Evolutionary conservation across 2,113 vertebrate genomes (phyloP), one percentile per base, ranked within the genome.

Genomic region (Grammomys surdaster): DNA sequence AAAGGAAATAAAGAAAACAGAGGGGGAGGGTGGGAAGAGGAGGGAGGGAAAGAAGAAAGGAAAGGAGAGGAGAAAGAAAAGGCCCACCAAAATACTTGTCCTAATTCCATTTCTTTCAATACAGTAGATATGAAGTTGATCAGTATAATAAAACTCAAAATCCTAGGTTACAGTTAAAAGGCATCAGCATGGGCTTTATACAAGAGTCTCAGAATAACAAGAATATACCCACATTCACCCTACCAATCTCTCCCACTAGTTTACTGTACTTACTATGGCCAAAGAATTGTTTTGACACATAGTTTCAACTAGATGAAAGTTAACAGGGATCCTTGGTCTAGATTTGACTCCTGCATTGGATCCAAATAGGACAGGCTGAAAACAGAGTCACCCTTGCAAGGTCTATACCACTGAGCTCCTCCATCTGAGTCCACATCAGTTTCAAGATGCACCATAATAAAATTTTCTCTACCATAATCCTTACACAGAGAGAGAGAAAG

Each of bases 81-180:
- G 10, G 12, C 24, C 13, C 24, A 26, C 28, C 4, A 72, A 56
- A 88, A 28, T 31, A 72, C n/a, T 56, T 4, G 56, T 54, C 69
- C 24, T 28, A 85, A 24, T 69, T 87, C 82, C 16, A 46, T 85
- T 65, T 82, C 78, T 17, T 46, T 72, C n/a, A 75, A 40, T 75
- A 78, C 22, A 31, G 2, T 63, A 17, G 67, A 73, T 26, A 72
- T 36, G 3, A 12, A 51, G 19, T 82, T 77, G 16, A 82, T 33
- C 76, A 22, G 63, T 5, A 76, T 0, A 65, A 65, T 19, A 92
- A n/a, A 93, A 46, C 22, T n/a, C 56, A 77, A 12, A 54, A n/a
- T 78, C 92, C 92, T 63, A 92, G 51, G 80, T 56, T 91, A 86
- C 16, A 88, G 65, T 13, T 51, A 70, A 4, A 87, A n/a, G 43